phyloP scores from a whole-genome alignment of 2,888 invertebrate species.

The Cheilosia soror region DNA sequence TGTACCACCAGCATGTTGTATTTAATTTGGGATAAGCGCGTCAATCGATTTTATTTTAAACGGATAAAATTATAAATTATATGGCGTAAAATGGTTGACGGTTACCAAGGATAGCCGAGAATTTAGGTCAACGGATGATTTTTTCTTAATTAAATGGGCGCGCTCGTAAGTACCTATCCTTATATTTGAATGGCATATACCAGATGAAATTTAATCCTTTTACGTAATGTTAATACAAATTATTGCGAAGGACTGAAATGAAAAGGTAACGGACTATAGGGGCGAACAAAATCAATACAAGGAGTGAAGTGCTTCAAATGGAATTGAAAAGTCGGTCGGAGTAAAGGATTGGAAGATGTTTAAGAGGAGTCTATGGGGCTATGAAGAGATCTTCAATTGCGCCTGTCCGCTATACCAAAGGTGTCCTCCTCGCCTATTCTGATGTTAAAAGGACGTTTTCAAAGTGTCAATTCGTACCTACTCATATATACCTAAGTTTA shows the following conservation, averaged over 20 bases:
- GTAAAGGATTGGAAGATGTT: too few relatives aligned
- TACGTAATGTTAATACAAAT: constrained; percentile 10
- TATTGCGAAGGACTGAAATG: background rate
- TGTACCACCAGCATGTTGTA: constrained; percentile 17
- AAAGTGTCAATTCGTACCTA: too few relatives aligned
- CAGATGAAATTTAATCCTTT: constrained; percentile 66
- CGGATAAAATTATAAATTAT: constrained; percentile 8
- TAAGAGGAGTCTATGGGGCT: too few relatives aligned
- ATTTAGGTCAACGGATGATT: constrained; percentile 51
- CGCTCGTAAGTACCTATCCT: background rate
- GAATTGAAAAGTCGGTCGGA: background rate
- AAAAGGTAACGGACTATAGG: background rate
- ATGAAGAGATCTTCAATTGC: too few relatives aligned
- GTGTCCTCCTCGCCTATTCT: too few relatives aligned
- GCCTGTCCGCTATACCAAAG: too few relatives aligned
- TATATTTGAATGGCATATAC: constrained; percentile 16
- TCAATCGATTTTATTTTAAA: constrained; percentile 59
- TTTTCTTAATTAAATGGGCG: constrained; percentile 5
- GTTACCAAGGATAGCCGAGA: constrained; percentile 20
- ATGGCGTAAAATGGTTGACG: constrained; percentile 42
- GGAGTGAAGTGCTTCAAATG: background rate
- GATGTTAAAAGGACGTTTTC: too few relatives aligned
- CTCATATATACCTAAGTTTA: too few relatives aligned
- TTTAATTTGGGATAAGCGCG: constrained; percentile 62
- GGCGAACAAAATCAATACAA: background rate